Base-by-base conservation (phyloP, 1,140 invertebrate species). In the Drosophila navojoa region DNA sequence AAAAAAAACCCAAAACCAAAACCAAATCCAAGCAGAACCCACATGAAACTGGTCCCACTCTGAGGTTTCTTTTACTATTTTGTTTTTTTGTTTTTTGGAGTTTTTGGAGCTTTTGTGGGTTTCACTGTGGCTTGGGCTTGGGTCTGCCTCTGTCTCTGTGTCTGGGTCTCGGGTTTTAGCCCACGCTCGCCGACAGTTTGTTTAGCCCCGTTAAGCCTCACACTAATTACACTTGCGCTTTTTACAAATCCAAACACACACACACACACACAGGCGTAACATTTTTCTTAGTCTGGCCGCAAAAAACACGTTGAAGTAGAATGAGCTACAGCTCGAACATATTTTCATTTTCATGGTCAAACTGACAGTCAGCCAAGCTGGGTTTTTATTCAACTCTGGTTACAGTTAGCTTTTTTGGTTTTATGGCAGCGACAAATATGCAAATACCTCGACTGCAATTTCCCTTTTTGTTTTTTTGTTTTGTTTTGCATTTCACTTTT, bases 141-240 rank as follows among this genome's bases (percentile, higher is more conserved):
- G 19, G 50, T 53, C 25, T 22, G 19, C 3, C 19, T 22, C 19
- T 54, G 54, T n/a, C 44, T 58, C 40, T 50, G 54, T 16, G 54
- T 38, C 19, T 69, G 27, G 47, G 57, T 59, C 42, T 71, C 42
- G 44, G 68, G 52, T 57, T 79, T 64, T 75, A 49, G 55, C 59
- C 71, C 79, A 84, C 79, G 44, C 57, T 19, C 16, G 49, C 35
- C n/a, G 72, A 71, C 73, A 67, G 82, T 87, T 81, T 80, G 82
- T 68, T 81, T 86, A 81, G 78, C 78, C 82, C 71, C 78, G 76
- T 70, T 86, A 86, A 86, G 82, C 82, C 81, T 54, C 81, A 87
- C 81, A 86, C 81, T 86, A 86, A 86, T 86, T 86, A 79, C 82
- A 86, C 81, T 86, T 87, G 81, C 82, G 81, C 81, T 86, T 81